Base-by-base conservation (phyloP, 2,888 invertebrate genomes). In the Melitaea athalia region DNA sequence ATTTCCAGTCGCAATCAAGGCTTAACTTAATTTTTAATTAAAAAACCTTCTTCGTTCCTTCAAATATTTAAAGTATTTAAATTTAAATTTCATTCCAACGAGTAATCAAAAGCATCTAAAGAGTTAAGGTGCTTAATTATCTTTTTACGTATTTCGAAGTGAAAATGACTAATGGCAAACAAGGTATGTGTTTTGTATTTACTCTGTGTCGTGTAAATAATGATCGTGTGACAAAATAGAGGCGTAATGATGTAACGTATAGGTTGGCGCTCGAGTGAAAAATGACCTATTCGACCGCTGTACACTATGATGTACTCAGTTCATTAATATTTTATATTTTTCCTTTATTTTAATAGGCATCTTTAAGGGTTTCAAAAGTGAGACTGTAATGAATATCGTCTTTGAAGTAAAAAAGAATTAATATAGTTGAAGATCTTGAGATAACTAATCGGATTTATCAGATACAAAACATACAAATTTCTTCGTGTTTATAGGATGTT, bases 191-290 rank as follows among this genome's bases (percentile, higher is more conserved):
- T 45, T 11, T 38, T 38, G 38, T 38, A 38, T 38, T 38, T 38
- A 38, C 38, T 38, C 38, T 11, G 45, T n/a, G 33, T 31, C 31
- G 50, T 45, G 14, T 53, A 17, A 52, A 59, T 59, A 52, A 52
- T 43, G 43, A 60, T 33, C 45, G 59, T 65, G 52, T 45, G 45
- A 65, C 65, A 60, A 65, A n/a, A 65, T 65, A 60, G 52, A 31
- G 52, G 60, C 15, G 52, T 60, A 65, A 60, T 65, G 52, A 65
- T 53, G 60, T 67, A 61, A 67, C 61, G 55, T 61, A 55, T 61
- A 61, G 55, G 61, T 47, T 62, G 49, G 43, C 53, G 33, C 38
- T 61, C 55, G n/a, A 38, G 61, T 61, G 61, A 67, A 55, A 61
- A 67, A 62, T 57, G 61, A 57, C 55, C 55, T 38, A 57, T 38